phyloP scores from a whole-genome alignment of 2,113 vertebrate species.

The Prionailurus viverrinus region DNA sequence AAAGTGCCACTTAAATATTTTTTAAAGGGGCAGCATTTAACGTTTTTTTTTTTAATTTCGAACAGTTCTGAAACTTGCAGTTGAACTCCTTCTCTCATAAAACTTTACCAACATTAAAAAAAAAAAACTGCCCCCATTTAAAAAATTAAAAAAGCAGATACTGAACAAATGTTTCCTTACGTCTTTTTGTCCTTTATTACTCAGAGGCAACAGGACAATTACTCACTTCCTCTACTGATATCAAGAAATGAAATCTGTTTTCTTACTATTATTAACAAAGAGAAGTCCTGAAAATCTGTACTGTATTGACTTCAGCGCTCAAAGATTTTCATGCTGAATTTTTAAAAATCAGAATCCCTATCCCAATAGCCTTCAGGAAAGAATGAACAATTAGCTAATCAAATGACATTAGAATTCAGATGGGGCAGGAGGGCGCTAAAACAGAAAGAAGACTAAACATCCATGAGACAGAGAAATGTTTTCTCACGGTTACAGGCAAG shows the following conservation, averaged over 20 bases:
- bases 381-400: slow-evolving; percentile 40
- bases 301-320: slow-evolving; percentile 27
- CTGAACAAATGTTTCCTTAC: slow-evolving; percentile 32
- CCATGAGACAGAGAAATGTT: slow-evolving; percentile 35
- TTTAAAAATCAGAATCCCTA: slow-evolving; percentile 31
- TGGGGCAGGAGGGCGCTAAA: background rate
- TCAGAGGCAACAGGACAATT: slow-evolving; percentile 67
- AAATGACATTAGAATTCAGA: slow-evolving; percentile 52
- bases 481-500: slow-evolving; percentile 42
- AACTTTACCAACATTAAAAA: background rate
- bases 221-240: slow-evolving; percentile 73
- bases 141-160: slow-evolving; percentile 56
- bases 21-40: slow-evolving; percentile 43
- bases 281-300: slow-evolving; percentile 53
- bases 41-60: slow-evolving; percentile 5
- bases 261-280: slow-evolving; percentile 49
- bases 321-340: slow-evolving; percentile 47
- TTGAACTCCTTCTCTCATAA: slow-evolving; percentile 51
- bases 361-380: background rate
- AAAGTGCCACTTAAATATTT: slow-evolving; percentile 48
- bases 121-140: slow-evolving; percentile 31
- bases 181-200: slow-evolving; percentile 58
- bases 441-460: slow-evolving; percentile 58
- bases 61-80: slow-evolving; percentile 45
- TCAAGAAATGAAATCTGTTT: slow-evolving; percentile 65